Evolutionary conservation across 2,888 invertebrate genomes (phyloP), one percentile per base, ranked within the genome.

Genomic region (Magallana nippona): DNA sequence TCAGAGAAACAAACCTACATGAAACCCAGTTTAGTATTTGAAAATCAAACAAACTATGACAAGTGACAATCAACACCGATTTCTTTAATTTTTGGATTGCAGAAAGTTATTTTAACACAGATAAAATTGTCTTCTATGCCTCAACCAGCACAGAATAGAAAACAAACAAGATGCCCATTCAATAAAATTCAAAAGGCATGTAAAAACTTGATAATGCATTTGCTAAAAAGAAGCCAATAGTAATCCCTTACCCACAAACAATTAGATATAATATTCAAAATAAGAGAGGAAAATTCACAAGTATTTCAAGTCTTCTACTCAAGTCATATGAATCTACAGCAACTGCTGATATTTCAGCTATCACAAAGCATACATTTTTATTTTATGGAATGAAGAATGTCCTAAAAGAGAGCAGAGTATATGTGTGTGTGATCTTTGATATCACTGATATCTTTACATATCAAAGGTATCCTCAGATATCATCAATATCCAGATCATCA

Each of bases 401-500:
- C 71, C 71, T 27, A 71, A 71, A 71, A 71, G 71, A 71, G 22
- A 71, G 71, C 22, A 71, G 71, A 71, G 27, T 71, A 71, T 32
- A 71, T 32, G 27, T 71, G 32, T 71, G 32, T 71, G 27, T 71
- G 71, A 71, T 71, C 71, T 63, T 63, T 13, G 22, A 71, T 27
- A 27, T 71, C 11, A 27, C 44, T 44, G 27, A 71, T 32, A 71
- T 63, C 55, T 80, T 84, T 91, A 93, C 81, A 93, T 93, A 85
- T 91, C 93, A 89, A n/a, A n/a, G n/a, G n/a, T n/a, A n/a, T 63
- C 55, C 81, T 84, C 91, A 93, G 82, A 93, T 93, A 85, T 91
- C 93, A 89, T 93, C 93, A 89, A 93, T 93, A 87, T 93, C 92
- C 79, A 93, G 88, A 81, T 93, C 93, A 55, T 92, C 92, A 10